These are phyloP conservation scores for Danio albolineatus DNA, from an alignment of 2,797 vertebrate species.

Conservation along the genomic window DNA sequence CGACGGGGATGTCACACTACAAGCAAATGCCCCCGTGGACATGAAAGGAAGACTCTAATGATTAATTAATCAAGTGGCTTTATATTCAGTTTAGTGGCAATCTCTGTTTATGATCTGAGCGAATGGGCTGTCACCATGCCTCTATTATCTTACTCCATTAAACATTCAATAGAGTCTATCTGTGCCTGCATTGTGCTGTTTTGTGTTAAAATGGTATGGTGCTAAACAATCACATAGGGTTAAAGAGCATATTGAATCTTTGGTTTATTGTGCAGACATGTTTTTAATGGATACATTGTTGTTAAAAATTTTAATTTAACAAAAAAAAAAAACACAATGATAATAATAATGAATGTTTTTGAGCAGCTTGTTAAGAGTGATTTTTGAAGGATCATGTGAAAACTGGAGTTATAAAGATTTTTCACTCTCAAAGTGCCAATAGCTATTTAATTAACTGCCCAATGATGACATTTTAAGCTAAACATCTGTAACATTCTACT, in stretches of 20 bases:
- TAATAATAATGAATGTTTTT: background rate
- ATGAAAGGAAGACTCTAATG: constrained; percentile 55
- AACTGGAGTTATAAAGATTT: too few species aligned
- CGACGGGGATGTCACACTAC: constrained; percentile 53
- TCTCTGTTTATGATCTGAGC: constrained; percentile 56
- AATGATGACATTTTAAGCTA: too few species aligned
- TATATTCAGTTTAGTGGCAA: constrained; percentile 61
- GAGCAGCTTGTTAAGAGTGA: background rate
- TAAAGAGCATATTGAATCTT: background rate
- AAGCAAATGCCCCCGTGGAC: constrained; percentile 56
- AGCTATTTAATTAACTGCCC: too few species aligned
- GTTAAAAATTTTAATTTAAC: too few species aligned
- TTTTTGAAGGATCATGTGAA: background rate
- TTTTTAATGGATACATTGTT: background rate
- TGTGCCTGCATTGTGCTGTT: constrained; percentile 30
- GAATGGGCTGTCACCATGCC: constrained; percentile 42
- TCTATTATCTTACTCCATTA: constrained; percentile 58
- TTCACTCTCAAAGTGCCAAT: too few species aligned
- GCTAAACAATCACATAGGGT: background rate
- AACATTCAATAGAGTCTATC: constrained; percentile 39
- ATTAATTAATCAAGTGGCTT: constrained; percentile 67
- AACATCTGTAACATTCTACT: too few species aligned
- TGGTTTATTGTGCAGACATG: background rate
- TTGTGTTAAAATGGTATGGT: background rate
- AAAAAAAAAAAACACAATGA: background rate